phyloP scores from a whole-genome alignment of 2,888 invertebrate genomes.

The Hololepta plana region DNA sequence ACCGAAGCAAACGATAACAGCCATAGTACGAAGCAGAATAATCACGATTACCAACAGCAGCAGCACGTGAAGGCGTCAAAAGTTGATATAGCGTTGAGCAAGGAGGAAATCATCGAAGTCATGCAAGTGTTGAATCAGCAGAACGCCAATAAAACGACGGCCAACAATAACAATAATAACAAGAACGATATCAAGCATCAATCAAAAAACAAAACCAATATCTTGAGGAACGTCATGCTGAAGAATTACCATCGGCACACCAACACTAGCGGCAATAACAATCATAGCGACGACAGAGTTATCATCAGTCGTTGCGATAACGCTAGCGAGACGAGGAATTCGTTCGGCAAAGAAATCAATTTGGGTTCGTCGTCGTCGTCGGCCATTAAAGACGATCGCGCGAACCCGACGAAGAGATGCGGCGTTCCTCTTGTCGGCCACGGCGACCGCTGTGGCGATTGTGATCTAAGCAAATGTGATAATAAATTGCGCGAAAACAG shows the following conservation, averaged over 20 bases:
- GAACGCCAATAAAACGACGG: conserved; percentile 13
- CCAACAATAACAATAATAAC: conserved; percentile 7
- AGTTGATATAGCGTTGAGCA: conserved; percentile 25
- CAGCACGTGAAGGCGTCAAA: conserved; percentile 17
- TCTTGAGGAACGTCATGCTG: conserved; percentile 8
- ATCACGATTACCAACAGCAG: conserved; percentile 9
- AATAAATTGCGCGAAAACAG: conserved; percentile 20
- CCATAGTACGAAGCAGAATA: conserved; percentile 13
- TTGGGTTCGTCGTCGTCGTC: neutral
- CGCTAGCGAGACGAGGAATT: neutral
- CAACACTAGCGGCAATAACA: conserved; percentile 1
- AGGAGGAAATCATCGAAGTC: conserved; percentile 26
- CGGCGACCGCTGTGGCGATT: conserved; percentile 6
- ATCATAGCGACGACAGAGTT: conserved; percentile 10
- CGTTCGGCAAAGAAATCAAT: neutral
- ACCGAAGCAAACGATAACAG: conserved; percentile 9
- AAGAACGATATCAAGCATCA: conserved; percentile 9
- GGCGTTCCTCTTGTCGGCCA: neutral
- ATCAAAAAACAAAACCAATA: conserved; percentile 7
- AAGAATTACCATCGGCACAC: neutral
- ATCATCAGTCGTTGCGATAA: neutral
- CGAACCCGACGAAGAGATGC: neutral
- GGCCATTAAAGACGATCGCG: neutral
- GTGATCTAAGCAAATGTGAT: conserved; percentile 21
- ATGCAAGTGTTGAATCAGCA: conserved; percentile 24